Conservation (phyloP, 2,888 invertebrate species). For the Synanthedon andrenaeformis region DNA sequence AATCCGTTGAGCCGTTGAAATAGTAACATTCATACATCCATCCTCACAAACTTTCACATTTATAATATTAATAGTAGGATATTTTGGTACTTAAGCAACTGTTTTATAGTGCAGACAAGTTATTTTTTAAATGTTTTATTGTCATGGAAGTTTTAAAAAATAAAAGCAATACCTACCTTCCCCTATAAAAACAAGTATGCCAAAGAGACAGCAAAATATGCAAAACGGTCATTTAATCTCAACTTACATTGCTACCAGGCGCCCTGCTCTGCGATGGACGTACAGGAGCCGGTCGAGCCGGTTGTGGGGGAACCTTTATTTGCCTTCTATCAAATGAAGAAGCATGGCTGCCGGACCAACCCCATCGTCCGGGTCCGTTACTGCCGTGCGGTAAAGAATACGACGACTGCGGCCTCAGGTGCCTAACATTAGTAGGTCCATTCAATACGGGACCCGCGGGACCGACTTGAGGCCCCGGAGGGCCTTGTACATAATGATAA, state of each 20-base stretch:
- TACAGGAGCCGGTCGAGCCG: slow-evolving; percentile 49
- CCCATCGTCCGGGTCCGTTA: slow-evolving; percentile 67
- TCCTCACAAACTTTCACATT: no score
- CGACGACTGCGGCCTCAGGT: slow-evolving; percentile 59
- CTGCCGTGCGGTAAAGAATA: slow-evolving; percentile 69
- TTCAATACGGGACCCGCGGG: slow-evolving; percentile 14
- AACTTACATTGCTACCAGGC: slow-evolving; percentile 50
- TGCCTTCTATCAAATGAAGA: slow-evolving; percentile 64
- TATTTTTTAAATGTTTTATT: no score
- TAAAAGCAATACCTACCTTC: no score
- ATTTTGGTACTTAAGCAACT: no score
- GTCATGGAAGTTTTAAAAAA: no score
- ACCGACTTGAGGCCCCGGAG: slow-evolving; percentile 39
- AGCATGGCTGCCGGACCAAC: slow-evolving; percentile 65
- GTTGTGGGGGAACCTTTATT: slow-evolving; percentile 58
- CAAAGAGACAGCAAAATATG: neutral
- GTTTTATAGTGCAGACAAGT: no score
- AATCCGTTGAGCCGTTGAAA: no score
- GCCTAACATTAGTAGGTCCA: slow-evolving; percentile 36
- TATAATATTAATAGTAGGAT: no score
- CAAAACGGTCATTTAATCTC: neutral
- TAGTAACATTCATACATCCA: no score
- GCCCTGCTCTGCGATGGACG: slow-evolving; percentile 45
- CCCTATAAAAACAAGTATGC: neutral
- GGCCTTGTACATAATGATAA: slow-evolving; percentile 54